Percentiles rank a stretch among this genome's conserved stretches.
Conservation (phyloP, 2,797 vertebrate species). For the Acrossocheilus wenchowensis region DNA sequence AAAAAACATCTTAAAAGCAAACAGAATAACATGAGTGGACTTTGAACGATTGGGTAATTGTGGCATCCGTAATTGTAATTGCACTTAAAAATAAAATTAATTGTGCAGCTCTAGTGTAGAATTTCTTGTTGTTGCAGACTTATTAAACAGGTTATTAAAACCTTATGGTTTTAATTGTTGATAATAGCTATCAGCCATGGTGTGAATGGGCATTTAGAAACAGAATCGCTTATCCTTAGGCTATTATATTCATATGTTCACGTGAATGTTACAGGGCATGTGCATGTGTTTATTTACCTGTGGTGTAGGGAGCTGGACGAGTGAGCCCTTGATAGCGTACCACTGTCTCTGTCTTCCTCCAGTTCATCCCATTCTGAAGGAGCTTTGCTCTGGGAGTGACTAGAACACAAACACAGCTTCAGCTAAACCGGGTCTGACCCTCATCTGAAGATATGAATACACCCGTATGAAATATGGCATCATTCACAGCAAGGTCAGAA, state of each 20-base stretch:
- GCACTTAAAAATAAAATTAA: too few relatives aligned
- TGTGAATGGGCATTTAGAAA: background rate
- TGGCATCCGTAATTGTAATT: too few relatives aligned
- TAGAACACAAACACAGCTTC: slow-evolving; percentile 63
- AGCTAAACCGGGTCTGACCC: slow-evolving; percentile 58
- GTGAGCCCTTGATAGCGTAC: slow-evolving; percentile 69
- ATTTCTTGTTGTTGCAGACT: background rate
- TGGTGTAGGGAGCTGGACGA: slow-evolving; percentile 70
- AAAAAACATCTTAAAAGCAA: too few relatives aligned
- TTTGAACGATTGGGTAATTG: too few relatives aligned
- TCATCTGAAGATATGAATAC: background rate
- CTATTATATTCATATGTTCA: background rate
- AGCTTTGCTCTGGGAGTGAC: slow-evolving; percentile 82
- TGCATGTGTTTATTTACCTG: slow-evolving; percentile 66
- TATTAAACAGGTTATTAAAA: background rate
- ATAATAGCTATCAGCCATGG: background rate
- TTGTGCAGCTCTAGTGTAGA: too few relatives aligned
- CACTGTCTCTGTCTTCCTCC: slow-evolving; percentile 64
- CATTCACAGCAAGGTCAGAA: background rate
- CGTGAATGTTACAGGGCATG: background rate
- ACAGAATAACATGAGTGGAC: too few relatives aligned
- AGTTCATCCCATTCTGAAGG: slow-evolving; percentile 74
- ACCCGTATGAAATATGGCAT: background rate
- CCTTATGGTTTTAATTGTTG: too few relatives aligned
- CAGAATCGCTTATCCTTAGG: background rate